Conservation (phyloP, 1,140 invertebrate species). For the Drosophila eugracilis region DNA sequence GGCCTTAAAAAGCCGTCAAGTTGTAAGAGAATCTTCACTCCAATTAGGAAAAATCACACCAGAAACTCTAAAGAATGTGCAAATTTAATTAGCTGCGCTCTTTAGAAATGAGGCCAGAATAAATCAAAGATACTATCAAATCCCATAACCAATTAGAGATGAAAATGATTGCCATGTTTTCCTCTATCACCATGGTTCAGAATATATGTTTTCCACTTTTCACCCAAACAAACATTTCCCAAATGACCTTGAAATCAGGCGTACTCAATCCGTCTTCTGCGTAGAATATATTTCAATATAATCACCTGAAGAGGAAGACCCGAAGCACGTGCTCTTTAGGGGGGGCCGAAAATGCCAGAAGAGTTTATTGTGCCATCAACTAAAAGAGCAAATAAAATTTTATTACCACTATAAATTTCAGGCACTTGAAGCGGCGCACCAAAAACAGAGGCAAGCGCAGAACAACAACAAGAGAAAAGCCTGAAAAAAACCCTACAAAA, state of each 20-base stretch:
- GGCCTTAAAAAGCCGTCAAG: conserved; percentile 26
- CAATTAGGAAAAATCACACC: conserved; percentile 30
- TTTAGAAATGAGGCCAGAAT: neutral
- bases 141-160: neutral
- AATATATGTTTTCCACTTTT: neutral
- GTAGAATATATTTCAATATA: conserved; percentile 45
- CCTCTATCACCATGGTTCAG: too few relatives aligned
- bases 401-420: conserved; percentile 83
- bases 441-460: conserved; percentile 57
- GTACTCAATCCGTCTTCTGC: conserved; percentile 20
- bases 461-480: conserved; percentile 14
- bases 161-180: neutral
- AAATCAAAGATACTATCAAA: conserved; percentile 14
- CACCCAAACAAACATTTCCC: neutral
- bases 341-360: conserved; percentile 62
- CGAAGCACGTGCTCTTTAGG: conserved; percentile 67
- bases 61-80: conserved; percentile 10
- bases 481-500: conserved; percentile 27
- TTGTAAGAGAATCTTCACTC: conserved; percentile 18
- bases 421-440: conserved; percentile 67
- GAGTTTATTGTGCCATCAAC: conserved; percentile 82
- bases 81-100: conserved; percentile 28
- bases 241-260: conserved; percentile 63
- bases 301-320: conserved; percentile 22
- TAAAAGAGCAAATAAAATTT: conserved; percentile 84